phyloP scores from a whole-genome alignment of 2,113 vertebrate species.

The Psittacus erithacus region DNA sequence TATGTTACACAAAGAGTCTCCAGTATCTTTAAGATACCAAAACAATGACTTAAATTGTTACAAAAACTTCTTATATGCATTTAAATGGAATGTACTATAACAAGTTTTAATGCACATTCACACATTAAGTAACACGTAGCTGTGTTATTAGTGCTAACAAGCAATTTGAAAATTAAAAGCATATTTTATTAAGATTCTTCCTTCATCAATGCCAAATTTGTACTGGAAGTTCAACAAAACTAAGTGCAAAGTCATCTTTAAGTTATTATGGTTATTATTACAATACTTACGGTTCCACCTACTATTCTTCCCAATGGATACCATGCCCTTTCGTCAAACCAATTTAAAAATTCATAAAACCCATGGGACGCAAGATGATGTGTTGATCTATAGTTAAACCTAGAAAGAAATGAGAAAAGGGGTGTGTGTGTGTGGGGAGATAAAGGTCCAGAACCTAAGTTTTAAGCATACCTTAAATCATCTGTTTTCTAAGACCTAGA shows the following conservation, averaged over 20 bases:
- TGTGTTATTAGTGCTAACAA: not conserved
- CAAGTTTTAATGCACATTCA: not conserved
- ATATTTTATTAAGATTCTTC: not conserved
- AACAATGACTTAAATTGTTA: not conserved
- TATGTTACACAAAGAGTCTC: not conserved
- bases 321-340: conserved; percentile 99
- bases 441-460: not conserved
- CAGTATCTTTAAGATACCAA: not conserved
- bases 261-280: not conserved
- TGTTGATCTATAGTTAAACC: conserved; percentile 99
- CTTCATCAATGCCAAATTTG: not conserved
- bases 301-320: conserved; percentile 98
- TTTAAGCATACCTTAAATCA: not conserved
- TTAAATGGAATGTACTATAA: not conserved
- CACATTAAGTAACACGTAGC: not conserved
- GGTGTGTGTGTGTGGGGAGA: not conserved
- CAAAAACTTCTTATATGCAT: not conserved
- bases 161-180: not conserved
- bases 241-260: not conserved
- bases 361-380: conserved; percentile 98
- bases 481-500: not conserved
- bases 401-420: conserved; percentile 64
- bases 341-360: conserved; percentile 99
- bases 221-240: not conserved
- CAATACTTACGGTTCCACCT: conserved; percentile 93